A percentile compares a stretch with the other conserved stretches of the same genome.
Evolutionary conservation across 2,888 invertebrate genomes (phyloP).

Genomic region (Ceramica pisi): DNA sequence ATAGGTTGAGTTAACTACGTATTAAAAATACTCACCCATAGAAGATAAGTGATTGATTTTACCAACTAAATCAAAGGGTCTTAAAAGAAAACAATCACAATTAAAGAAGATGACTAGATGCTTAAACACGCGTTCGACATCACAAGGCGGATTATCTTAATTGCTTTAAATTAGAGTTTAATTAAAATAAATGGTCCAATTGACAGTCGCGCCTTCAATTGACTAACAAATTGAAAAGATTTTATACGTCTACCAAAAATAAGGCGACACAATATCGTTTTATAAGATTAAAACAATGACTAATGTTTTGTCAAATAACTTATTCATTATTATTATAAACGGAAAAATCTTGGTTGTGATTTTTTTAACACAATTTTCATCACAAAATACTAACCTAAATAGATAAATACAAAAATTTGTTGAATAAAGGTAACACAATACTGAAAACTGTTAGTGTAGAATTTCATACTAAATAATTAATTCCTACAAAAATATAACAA

Average conservation of each 20-base stretch:
- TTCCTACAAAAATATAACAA: conserved; percentile 46
- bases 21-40: not conserved
- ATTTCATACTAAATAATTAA: conserved; percentile 11
- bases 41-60: not conserved
- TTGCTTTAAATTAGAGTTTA: conserved; percentile 64
- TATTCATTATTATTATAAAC: not conserved
- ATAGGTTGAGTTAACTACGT: too few species aligned
- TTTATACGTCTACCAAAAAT: conserved; percentile 29
- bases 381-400: not conserved
- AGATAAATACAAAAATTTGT: not conserved
- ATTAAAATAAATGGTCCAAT: conserved; percentile 63
- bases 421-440: conserved; percentile 3
- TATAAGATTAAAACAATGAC: not conserved
- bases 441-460: conserved; percentile 4
- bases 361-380: not conserved
- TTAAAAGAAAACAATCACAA: not conserved
- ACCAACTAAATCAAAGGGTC: not conserved
- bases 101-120: conserved; percentile 26
- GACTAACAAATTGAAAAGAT: conserved; percentile 61
- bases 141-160: conserved; percentile 59
- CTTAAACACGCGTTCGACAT: conserved; percentile 23
- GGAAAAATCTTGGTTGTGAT: not conserved
- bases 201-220: conserved; percentile 60
- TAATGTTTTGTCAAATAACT: not conserved
- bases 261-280: conserved; percentile 1